These are phyloP conservation scores for Rhynchophorus ferrugineus DNA, from an alignment of 1,140 invertebrate species.

Conservation along the genomic window DNA sequence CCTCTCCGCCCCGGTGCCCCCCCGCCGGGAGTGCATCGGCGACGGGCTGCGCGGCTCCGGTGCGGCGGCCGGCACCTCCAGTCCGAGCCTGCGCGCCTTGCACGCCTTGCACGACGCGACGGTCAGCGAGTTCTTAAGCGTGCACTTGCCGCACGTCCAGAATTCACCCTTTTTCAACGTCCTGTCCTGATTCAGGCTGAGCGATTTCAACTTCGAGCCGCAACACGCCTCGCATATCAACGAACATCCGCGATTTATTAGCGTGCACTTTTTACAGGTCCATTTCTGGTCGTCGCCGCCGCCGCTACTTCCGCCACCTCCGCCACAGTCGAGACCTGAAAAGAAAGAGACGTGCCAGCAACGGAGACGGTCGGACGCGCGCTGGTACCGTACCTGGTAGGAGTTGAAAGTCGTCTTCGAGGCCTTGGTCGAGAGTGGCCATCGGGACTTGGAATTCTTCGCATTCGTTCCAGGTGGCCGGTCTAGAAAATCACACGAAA, in stretches of 20 bases:
- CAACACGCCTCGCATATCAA: slow-evolving; percentile 75
- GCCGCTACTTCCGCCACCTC: too few species aligned
- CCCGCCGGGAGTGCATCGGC: slow-evolving; percentile 33
- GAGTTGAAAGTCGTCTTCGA: slow-evolving; percentile 47
- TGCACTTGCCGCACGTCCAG: slow-evolving; percentile 72
- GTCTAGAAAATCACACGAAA: slow-evolving; percentile 22
- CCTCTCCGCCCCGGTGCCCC: neutral
- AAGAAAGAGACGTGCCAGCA: neutral
- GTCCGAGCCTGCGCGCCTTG: slow-evolving; percentile 39
- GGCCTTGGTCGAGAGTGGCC: slow-evolving; percentile 42
- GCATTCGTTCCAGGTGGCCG: slow-evolving; percentile 33
- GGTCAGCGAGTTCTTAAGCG: slow-evolving; percentile 72
- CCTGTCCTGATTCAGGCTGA: slow-evolving; percentile 56
- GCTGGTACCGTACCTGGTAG: slow-evolving; percentile 41
- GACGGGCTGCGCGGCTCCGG: slow-evolving; percentile 43
- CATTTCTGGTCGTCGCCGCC: slow-evolving; percentile 58
- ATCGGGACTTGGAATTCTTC: slow-evolving; percentile 36
- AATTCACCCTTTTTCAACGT: slow-evolving; percentile 66
- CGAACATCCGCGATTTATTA: slow-evolving; percentile 63
- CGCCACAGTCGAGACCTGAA: too few species aligned
- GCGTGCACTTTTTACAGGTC: slow-evolving; percentile 82
- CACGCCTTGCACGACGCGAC: slow-evolving; percentile 70
- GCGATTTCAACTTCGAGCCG: slow-evolving; percentile 65
- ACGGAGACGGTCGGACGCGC: neutral
- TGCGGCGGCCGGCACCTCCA: slow-evolving; percentile 25